Evolutionary conservation across 2,797 vertebrate species (phyloP), one percentile per base, ranked within the genome.

Genomic region (Cyclopterus lumpus): DNA sequence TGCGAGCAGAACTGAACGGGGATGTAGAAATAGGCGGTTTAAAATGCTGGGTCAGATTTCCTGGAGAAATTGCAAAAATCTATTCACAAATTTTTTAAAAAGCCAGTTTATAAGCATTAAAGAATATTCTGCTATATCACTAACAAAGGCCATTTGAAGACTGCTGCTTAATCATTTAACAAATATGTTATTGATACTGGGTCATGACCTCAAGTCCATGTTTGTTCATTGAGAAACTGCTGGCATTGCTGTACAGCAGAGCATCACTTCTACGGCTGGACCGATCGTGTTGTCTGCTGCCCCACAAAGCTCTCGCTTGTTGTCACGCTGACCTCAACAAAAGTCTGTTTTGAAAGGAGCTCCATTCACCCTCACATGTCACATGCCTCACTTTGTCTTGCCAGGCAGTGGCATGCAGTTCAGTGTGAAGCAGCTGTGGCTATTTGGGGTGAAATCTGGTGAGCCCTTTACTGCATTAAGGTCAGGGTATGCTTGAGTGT

Each of bases 291-390:
- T 72, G 70, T 77, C 54, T 71, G 67, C 53, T 30, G 40, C 69
- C 42, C 48, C 55, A 82, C 75, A 85, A 75, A 83, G 81, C 74
- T 69, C 28, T 66, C 46, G 66, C 34, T 74, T 80, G 73, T 76
- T 85, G 86, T 90, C 85, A 88, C 71, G 32, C 68, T 86, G 84
- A 86, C 75, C 44, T 80, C 57, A 4, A 92, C 92, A 92, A 91
- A 87, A 77, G 85, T 68, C 51, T 67, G 80, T 59, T 81, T 64
- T 91, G 80, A 89, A 63, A 80, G 78, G 77, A 85, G 85, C 85
- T 83, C 81, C 82, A 75, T 89, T 89, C 77, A 81, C 62, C 82
- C 73, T 75, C 54, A 30, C 62, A 38, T 20, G 85, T 93, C 91
- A 92, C 90, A 88, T 90, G 90, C 71, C 87, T 79, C 60, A 77